Evolutionary conservation across 2,113 vertebrate species (phyloP).

Genomic region (Rhineura floridana): DNA sequence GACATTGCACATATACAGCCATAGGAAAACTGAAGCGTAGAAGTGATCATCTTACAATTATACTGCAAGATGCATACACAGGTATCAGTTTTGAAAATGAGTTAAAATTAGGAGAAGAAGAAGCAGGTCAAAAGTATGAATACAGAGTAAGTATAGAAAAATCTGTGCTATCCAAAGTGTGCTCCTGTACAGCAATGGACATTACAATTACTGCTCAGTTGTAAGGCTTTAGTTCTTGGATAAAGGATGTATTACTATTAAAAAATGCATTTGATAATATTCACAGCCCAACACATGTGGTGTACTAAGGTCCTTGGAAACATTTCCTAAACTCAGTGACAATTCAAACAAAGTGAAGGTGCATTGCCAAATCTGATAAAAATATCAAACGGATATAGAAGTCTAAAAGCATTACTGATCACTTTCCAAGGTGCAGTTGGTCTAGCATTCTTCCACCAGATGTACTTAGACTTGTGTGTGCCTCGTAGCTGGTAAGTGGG

Average conservation of each 20-base stretch:
- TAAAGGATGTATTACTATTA: conserved; percentile 41
- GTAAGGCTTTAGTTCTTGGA: conserved; percentile 23
- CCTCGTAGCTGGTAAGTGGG: conserved; percentile 45
- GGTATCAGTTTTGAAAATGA: neutral
- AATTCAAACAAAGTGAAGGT: conserved; percentile 50
- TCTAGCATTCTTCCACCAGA: conserved; percentile 43
- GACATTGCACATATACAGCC: neutral
- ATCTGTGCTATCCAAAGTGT: neutral
- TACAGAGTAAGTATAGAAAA: neutral
- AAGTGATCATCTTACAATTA: conserved; percentile 10
- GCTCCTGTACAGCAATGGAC: conserved; percentile 15
- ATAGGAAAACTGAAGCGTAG: neutral
- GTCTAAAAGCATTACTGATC: conserved; percentile 56
- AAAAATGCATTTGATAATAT: conserved; percentile 28
- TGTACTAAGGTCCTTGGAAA: conserved; percentile 46
- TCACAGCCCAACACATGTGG: conserved; percentile 41
- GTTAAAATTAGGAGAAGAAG: conserved; percentile 6
- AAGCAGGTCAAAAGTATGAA: neutral
- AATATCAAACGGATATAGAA: conserved; percentile 37
- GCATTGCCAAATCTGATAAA: conserved; percentile 57
- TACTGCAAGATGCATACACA: neutral
- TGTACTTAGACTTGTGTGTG: conserved; percentile 36
- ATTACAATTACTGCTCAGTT: conserved; percentile 20
- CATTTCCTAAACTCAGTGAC: conserved; percentile 32
- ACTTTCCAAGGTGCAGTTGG: conserved; percentile 57